Evolutionary conservation across 2,888 invertebrate genomes (phyloP).

Genomic region (Linnaemya vulpina): DNA sequence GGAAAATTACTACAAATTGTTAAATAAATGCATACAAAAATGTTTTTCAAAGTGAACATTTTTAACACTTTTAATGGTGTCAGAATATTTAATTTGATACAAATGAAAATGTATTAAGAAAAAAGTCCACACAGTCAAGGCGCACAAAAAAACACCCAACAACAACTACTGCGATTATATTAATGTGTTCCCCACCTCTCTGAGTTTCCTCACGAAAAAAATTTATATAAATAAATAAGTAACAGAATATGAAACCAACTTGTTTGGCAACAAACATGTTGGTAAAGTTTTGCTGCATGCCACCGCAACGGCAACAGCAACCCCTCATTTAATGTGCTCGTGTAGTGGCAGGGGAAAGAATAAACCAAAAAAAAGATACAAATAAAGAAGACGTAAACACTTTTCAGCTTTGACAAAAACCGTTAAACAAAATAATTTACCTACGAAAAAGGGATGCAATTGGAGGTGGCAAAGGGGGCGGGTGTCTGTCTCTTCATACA

Average conservation of each 20-base stretch:
- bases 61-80: conserved; percentile 83
- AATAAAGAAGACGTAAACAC: conserved; percentile 63
- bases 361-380: conserved; percentile 30
- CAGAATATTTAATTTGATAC: conserved; percentile 81
- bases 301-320: conserved; percentile 37
- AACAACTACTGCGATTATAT: conserved; percentile 31
- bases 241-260: conserved; percentile 51
- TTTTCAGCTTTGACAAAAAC: conserved; percentile 72
- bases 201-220: neutral
- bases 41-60: conserved; percentile 76
- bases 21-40: conserved; percentile 69
- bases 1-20: conserved; percentile 50
- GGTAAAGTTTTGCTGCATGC: conserved; percentile 42
- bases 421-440: conserved; percentile 70
- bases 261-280: conserved; percentile 47
- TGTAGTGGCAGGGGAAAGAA: neutral
- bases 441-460: conserved; percentile 16
- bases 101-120: conserved; percentile 56
- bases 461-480: conserved; percentile 13
- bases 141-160: conserved; percentile 41
- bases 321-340: conserved; percentile 18
- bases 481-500: conserved; percentile 25
- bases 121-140: conserved; percentile 24
- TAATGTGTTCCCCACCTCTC: conserved; percentile 28
- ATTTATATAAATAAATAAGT: too few species aligned